Evolutionary conservation across 2,797 vertebrate species (phyloP).

Genomic region (Chelidonichthys spinosus): DNA sequence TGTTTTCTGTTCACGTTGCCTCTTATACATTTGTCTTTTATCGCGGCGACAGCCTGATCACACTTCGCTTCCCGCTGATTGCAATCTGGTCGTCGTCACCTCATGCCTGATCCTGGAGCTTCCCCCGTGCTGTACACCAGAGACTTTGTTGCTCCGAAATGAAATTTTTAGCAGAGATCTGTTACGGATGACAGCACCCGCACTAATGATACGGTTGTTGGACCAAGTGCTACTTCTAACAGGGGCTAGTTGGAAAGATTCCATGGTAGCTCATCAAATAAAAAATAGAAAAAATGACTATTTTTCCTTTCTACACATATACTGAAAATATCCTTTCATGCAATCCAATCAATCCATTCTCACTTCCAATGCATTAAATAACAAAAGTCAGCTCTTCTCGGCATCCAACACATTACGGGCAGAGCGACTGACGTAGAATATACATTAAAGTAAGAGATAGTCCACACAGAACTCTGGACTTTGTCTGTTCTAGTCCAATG

Average conservation of each 20-base stretch:
- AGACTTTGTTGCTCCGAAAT: not conserved
- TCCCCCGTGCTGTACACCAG: not conserved
- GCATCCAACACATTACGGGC: no score
- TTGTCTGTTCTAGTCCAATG: no score
- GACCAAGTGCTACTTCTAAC: not conserved
- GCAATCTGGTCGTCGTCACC: slow-evolving; percentile 26
- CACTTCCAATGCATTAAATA: no score
- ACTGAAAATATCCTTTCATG: no score
- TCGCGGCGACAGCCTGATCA: slow-evolving; percentile 16
- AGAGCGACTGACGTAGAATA: no score
- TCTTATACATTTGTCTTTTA: slow-evolving; percentile 29
- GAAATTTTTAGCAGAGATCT: slow-evolving; percentile 4
- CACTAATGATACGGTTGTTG: not conserved
- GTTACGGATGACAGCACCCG: not conserved
- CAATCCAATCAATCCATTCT: no score
- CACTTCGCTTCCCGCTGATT: slow-evolving; percentile 30
- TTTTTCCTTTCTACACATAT: no score
- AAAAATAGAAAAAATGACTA: not conserved
- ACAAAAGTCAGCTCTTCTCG: no score
- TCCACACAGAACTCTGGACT: no score
- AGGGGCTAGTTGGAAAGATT: not conserved
- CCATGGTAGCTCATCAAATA: not conserved
- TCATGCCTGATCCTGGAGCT: slow-evolving; percentile 33
- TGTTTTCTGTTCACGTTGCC: not conserved
- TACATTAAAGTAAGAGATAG: no score